These are phyloP conservation scores for Cyprinodon brontotheroides DNA, from an alignment of 2,113 vertebrate genomes.

Conservation along the genomic window DNA sequence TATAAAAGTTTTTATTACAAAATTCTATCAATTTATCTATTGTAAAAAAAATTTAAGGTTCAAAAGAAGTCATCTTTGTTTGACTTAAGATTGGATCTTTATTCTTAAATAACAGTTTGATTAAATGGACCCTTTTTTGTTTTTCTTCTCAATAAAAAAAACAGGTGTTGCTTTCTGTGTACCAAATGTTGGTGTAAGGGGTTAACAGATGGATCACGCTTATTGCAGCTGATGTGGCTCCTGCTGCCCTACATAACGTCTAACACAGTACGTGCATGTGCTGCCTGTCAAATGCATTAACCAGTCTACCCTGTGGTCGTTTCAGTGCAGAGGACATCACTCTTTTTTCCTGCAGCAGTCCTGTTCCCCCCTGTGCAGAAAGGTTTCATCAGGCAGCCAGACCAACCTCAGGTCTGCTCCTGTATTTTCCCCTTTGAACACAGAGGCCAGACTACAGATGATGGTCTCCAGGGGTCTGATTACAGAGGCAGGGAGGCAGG, in stretches of 20 bases:
- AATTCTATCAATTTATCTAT: neutral
- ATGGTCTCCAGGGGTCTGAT: constrained; percentile 65
- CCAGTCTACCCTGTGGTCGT: neutral
- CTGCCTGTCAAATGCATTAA: constrained; percentile 27
- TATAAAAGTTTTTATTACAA: neutral
- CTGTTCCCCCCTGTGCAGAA: constrained; percentile 18
- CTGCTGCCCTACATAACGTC: neutral
- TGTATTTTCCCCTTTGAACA: constrained; percentile 14
- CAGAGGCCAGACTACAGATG: constrained; percentile 28
- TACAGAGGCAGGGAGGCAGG: constrained; percentile 44
- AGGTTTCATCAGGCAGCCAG: constrained; percentile 53
- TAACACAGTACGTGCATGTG: constrained; percentile 4
- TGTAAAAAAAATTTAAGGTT: neutral
- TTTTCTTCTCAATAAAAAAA: too few species aligned
- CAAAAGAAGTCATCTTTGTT: neutral
- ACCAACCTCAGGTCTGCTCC: constrained; percentile 17
- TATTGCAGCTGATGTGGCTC: neutral
- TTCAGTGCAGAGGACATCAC: constrained; percentile 13
- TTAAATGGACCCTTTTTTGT: too few species aligned
- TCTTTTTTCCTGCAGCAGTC: constrained; percentile 21
- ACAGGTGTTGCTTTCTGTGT: too few species aligned
- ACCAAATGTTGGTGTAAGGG: too few species aligned
- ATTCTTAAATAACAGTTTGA: too few species aligned
- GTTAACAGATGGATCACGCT: neutral
- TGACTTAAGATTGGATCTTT: neutral